phyloP scores from a whole-genome alignment of 2,113 vertebrate genomes.

The Barnardius zonarius region DNA sequence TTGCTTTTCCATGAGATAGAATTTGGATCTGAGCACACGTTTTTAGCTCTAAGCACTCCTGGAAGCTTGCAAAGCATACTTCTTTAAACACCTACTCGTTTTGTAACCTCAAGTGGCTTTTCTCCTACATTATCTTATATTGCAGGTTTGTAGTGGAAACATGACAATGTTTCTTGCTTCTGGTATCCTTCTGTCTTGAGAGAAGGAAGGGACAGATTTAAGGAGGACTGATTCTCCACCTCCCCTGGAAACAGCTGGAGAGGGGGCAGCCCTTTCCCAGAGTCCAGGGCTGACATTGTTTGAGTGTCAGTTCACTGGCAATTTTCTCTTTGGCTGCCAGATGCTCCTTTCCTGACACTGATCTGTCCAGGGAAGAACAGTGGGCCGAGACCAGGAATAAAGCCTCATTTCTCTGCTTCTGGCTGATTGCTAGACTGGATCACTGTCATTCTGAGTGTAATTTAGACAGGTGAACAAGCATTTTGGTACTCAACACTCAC shows the following conservation, averaged over 20 bases:
- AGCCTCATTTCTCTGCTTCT: neutral
- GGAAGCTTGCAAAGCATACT: neutral
- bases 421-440: neutral
- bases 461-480: neutral
- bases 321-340: neutral
- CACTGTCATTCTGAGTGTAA: fast-evolving
- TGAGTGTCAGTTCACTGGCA: neutral
- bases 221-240: neutral
- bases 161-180: neutral
- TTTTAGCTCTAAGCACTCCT: neutral
- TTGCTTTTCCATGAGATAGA: neutral
- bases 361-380: neutral
- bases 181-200: neutral
- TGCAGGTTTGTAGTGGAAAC: neutral
- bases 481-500: neutral
- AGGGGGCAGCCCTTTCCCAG: neutral
- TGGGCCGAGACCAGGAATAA: neutral
- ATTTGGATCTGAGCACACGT: neutral
- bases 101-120: neutral
- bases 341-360: neutral
- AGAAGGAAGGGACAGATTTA: neutral
- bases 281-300: neutral
- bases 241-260: neutral
- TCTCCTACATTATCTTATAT: fast-evolving
- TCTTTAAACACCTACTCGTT: neutral